Evolutionary conservation across 2,797 vertebrate genomes (phyloP).

Genomic region (Limosa lapponica): DNA sequence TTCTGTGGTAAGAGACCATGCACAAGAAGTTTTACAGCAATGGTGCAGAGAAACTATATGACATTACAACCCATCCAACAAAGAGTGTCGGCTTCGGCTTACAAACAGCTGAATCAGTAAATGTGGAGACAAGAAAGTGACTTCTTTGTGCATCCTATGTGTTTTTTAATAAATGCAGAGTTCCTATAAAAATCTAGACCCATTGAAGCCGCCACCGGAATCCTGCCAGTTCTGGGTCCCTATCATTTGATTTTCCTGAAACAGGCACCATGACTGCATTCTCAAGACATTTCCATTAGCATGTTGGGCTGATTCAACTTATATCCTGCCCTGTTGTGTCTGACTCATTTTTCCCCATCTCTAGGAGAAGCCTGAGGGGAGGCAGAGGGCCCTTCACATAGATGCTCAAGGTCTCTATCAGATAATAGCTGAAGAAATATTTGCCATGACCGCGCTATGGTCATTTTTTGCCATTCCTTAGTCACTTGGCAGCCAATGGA

Average conservation of each 20-base stretch:
- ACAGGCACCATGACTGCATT: slow-evolving; percentile 24
- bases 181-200: slow-evolving; percentile 6
- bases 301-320: slow-evolving; percentile 44
- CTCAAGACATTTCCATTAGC: background rate
- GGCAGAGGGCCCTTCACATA: slow-evolving; percentile 28
- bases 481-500: slow-evolving; percentile 73
- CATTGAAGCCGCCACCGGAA: background rate
- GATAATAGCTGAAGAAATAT: slow-evolving; percentile 71
- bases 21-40: background rate
- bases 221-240: background rate
- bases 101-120: background rate
- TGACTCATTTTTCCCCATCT: slow-evolving; percentile 20
- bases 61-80: background rate
- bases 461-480: slow-evolving; percentile 76
- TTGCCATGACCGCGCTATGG: slow-evolving; percentile 68
- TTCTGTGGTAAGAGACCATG: background rate
- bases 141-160: background rate
- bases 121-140: background rate
- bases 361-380: slow-evolving; percentile 20
- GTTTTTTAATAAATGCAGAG: background rate
- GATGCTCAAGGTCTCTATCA: slow-evolving; percentile 47
- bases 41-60: rapidly evolving
- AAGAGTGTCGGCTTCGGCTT: background rate
- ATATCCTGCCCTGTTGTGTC: slow-evolving; percentile 20
- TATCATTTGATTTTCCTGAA: slow-evolving; percentile 28